Base-by-base conservation (phyloP, 37 sponge, comb jelly and placozoan species). In the Aphrocallistes beatrix region DNA sequence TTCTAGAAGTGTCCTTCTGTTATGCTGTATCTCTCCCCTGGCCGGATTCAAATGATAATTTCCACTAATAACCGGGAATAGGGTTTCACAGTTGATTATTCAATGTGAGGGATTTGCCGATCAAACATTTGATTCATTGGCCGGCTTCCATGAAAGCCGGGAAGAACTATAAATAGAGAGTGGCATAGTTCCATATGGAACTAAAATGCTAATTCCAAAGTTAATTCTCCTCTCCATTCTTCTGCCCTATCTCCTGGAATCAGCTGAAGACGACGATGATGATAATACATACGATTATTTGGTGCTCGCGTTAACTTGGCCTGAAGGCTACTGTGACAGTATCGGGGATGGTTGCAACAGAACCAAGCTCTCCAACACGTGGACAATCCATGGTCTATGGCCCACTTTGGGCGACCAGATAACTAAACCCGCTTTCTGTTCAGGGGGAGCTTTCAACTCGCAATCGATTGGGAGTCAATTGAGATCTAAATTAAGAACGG, bases 381-480 rank as follows among this genome's bases (percentile, higher is more conserved):
- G 75, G 75, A 60, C 75, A 21, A 60, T 60, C 25, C 75, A 60
- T 28, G 75, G 75, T 28, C 75, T 60, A 21, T 60, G 75, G 75
- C 75, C 75, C 75, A 60, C 75, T 6, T 30, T 60, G 10, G n/a
- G n/a, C 32, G 28, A 60, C 1, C 75, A 60, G 75, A 60, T 30
- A 19, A 25, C 75, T 19, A 60, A 60, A 32, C 75, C 75, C 75
- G 8, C 75, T 28, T 60, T 60, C 21, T 60, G 75, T 13, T 21
- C 10, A 19, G 75, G 75, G 34, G 75, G n/a, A 1, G 28, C 75
- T 25, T 60, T 60, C 75, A 60, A 13, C n/a, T 60, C 75, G 25
- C 6, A 60, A 3, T 60, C 25, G 6, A 3, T 60, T 25, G n/a
- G 75, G 28, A 28, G 32, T 30, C 6, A 60, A 3, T 30, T 60